These are phyloP conservation scores for Varecia variegata DNA, from an alignment of 2,797 vertebrate species.

Conservation along the genomic window DNA sequence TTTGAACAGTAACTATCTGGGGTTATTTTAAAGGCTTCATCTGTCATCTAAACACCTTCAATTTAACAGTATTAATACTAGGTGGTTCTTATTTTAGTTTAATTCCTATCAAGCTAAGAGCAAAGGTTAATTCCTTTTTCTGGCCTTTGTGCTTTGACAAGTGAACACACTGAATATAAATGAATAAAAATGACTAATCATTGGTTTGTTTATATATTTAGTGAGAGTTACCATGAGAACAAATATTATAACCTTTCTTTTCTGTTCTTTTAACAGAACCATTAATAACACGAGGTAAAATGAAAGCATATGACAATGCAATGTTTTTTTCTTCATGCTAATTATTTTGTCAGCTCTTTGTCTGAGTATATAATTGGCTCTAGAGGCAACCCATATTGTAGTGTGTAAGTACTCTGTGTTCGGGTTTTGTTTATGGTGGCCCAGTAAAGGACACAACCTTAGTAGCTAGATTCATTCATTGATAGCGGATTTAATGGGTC, in stretches of 20 bases:
- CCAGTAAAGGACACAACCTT: constrained; percentile 1
- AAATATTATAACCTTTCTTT: constrained; percentile 60
- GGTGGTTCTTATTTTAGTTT: constrained; percentile 66
- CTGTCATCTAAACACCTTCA: constrained; percentile 61
- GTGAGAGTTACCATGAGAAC: constrained; percentile 56
- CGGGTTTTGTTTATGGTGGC: not conserved
- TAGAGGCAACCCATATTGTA: not conserved
- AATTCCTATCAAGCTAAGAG: constrained; percentile 60
- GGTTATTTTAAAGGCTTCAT: constrained; percentile 67
- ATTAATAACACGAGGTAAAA: constrained; percentile 63
- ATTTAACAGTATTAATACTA: constrained; percentile 64
- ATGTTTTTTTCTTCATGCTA: constrained; percentile 59
- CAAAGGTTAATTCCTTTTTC: constrained; percentile 75
- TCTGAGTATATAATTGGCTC: constrained; percentile 43
- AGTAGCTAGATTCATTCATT: not conserved
- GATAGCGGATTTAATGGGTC: not conserved
- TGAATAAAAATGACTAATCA: constrained; percentile 71
- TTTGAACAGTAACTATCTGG: constrained; percentile 53
- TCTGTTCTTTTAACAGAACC: constrained; percentile 62
- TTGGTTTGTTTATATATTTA: constrained; percentile 57
- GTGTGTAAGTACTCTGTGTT: not conserved
- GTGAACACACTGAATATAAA: constrained; percentile 71
- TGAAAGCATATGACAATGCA: constrained; percentile 48
- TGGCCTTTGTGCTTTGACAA: constrained; percentile 65
- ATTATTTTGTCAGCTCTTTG: constrained; percentile 61